Conservation (phyloP, 2,797 vertebrate genomes). For the Strix occidentalis region DNA sequence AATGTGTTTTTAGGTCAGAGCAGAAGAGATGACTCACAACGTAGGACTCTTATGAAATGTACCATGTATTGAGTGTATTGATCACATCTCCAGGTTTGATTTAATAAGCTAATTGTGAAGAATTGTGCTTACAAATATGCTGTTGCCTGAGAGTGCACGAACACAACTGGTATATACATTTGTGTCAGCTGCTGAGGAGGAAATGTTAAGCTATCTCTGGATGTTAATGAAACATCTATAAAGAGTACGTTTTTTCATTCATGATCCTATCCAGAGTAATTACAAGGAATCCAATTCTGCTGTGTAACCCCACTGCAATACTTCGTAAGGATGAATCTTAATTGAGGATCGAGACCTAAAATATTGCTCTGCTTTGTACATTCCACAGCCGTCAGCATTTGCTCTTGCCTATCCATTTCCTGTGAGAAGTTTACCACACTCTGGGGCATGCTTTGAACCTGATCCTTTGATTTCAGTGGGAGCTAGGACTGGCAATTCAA, state of each 20-base stretch:
- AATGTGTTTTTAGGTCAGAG: conserved; percentile 38
- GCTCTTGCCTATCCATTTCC: conserved; percentile 35
- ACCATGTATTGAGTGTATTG: neutral
- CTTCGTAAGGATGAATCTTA: conserved; percentile 38
- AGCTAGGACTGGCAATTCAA: conserved; percentile 2
- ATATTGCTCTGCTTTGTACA: conserved; percentile 22
- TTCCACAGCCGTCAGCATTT: conserved; percentile 39
- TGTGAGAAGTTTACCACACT: conserved; percentile 56
- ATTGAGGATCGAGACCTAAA: conserved; percentile 30
- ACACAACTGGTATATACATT: neutral
- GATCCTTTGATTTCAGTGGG: conserved; percentile 41
- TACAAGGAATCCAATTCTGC: conserved; percentile 46
- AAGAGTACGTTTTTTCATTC: conserved; percentile 34
- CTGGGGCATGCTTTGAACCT: conserved; percentile 46
- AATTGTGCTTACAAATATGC: neutral
- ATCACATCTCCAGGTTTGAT: conserved; percentile 6
- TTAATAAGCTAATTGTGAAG: neutral
- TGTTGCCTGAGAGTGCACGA: neutral
- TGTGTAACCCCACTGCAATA: conserved; percentile 7
- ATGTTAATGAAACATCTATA: conserved; percentile 11
- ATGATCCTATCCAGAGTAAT: conserved; percentile 23
- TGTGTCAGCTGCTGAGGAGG: neutral
- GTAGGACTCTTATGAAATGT: neutral
- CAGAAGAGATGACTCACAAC: neutral
- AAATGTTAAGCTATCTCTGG: conserved; percentile 5